Percentiles rank a stretch among this genome's conserved stretches.
Conservation (phyloP, 2,113 vertebrate genomes). For the Eolophus roseicapilla region DNA sequence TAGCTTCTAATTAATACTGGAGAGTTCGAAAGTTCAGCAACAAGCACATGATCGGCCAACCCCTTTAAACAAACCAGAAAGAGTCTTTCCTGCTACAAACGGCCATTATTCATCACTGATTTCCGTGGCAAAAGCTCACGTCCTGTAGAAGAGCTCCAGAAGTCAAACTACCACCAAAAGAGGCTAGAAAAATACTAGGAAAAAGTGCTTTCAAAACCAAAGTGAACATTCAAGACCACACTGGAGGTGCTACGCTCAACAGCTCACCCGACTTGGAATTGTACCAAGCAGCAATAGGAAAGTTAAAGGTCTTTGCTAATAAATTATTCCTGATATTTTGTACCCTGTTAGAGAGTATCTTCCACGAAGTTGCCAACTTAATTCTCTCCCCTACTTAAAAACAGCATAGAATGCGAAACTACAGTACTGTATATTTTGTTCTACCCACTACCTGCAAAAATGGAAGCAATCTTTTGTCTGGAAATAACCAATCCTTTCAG, state of each 20-base stretch:
- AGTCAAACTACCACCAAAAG: slow-evolving; percentile 54
- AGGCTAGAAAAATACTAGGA: slow-evolving; percentile 68
- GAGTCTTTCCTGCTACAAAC: slow-evolving; percentile 42
- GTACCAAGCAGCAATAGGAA: slow-evolving; percentile 14
- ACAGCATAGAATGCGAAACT: slow-evolving; percentile 51
- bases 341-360: slow-evolving; percentile 63
- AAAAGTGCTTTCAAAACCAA: slow-evolving; percentile 68
- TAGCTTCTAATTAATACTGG: slow-evolving; percentile 72
- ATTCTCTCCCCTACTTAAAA: slow-evolving; percentile 56
- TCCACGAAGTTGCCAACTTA: slow-evolving; percentile 17
- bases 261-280: slow-evolving; percentile 33
- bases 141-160: slow-evolving; percentile 31
- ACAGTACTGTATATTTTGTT: slow-evolving; percentile 57
- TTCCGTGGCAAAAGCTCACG: slow-evolving; percentile 53
- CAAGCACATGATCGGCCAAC: slow-evolving; percentile 49
- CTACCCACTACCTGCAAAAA: slow-evolving; percentile 55
- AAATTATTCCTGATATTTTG: slow-evolving; percentile 69
- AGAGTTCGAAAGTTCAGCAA: slow-evolving; percentile 69
- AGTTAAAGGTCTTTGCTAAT: slow-evolving; percentile 32
- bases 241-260: slow-evolving; percentile 49
- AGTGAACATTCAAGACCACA: slow-evolving; percentile 53
- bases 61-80: slow-evolving; percentile 32
- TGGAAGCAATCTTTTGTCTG: slow-evolving; percentile 34
- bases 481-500: slow-evolving; percentile 50
- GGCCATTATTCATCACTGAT: not conserved